A percentile compares a stretch with the other conserved stretches of the same genome.
Evolutionary conservation across 1,140 invertebrate species (phyloP).

Genomic region (Aphidius gifuensis): DNA sequence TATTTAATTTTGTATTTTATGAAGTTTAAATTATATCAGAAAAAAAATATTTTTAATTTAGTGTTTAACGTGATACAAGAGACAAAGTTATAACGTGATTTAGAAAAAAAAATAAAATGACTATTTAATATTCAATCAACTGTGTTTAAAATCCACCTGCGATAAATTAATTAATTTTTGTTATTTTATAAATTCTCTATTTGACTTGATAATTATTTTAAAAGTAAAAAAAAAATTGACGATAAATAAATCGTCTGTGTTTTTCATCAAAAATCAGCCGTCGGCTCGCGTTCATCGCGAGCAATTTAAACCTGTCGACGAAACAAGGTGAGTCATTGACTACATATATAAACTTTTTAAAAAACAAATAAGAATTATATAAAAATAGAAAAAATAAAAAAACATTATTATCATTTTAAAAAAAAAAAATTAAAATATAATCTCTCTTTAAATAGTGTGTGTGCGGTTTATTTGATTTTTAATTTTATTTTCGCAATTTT

Average conservation of each 20-base stretch:
- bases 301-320: constrained; percentile 11
- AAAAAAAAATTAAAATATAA: neutral
- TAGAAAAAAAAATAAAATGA: neutral
- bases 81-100: neutral
- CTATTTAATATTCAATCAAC: constrained; percentile 3
- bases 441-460: no score
- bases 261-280: neutral
- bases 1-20: no score
- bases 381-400: no score
- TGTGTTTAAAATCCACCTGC: neutral
- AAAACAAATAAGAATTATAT: no score
- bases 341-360: neutral
- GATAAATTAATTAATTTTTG: neutral
- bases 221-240: no score
- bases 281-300: constrained; percentile 13
- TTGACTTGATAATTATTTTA: no score
- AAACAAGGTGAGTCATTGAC: constrained; percentile 8
- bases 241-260: no score
- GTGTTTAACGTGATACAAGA: no score
- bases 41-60: neutral
- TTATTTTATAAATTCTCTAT: neutral
- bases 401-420: neutral
- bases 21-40: no score
- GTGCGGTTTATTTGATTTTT: neutral
- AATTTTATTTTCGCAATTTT: neutral